These are phyloP conservation scores for Tineola bisselliella DNA, from an alignment of 2,888 invertebrate species.

Conservation along the genomic window DNA sequence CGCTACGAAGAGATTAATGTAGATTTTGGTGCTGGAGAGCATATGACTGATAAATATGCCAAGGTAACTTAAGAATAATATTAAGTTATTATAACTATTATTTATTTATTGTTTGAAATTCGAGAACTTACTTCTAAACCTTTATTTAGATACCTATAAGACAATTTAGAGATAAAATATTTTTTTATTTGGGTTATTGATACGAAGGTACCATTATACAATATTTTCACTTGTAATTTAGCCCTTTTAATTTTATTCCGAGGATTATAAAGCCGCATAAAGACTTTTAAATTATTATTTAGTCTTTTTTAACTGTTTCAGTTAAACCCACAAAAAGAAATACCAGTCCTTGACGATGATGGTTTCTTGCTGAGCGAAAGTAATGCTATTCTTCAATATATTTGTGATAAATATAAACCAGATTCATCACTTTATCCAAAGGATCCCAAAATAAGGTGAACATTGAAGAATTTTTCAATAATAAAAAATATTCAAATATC, in stretches of 20 bases:
- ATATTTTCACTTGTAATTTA: not conserved
- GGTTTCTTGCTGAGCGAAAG: conserved; percentile 84
- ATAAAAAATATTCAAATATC: no score
- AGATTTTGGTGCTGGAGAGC: conserved; percentile 77
- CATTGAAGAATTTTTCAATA: not conserved
- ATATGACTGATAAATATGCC: conserved; percentile 76
- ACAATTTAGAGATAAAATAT: no score
- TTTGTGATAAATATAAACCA: conserved; percentile 79
- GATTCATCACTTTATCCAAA: conserved; percentile 75
- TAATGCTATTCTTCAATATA: conserved; percentile 73
- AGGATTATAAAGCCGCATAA: no score
- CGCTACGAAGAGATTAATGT: conserved; percentile 74
- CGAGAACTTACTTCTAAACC: no score
- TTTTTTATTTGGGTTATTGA: not conserved
- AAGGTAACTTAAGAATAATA: no score
- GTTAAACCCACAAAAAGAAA: conserved; percentile 83
- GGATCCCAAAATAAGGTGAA: conserved; percentile 66
- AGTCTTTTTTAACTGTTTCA: conserved; percentile 33
- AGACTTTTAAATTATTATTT: no score
- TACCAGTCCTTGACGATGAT: conserved; percentile 81
- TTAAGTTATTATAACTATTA: no score
- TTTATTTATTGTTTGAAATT: no score
- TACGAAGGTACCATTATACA: not conserved
- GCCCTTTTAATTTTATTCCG: no score
- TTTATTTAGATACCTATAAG: no score